Evolutionary conservation across 2,113 vertebrate genomes (phyloP), one percentile per base, ranked within the genome.

Genomic region (Leptocoma aspasia): DNA sequence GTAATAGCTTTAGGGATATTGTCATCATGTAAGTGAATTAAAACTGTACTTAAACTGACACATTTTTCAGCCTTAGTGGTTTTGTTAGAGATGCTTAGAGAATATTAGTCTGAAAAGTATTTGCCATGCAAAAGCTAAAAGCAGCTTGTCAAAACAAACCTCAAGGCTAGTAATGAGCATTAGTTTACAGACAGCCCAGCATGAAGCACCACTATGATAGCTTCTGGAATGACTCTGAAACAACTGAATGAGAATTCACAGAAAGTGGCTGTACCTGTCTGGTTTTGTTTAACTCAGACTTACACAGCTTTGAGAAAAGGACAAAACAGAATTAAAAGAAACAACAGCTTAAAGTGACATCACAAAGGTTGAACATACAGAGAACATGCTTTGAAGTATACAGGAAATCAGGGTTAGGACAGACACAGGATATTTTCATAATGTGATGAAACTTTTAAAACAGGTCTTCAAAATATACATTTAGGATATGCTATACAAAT

Each of bases 251-350:
- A 65, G 50, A 78, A 83, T 92, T 94, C 90, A 90, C 60, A 47
- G 56, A 87, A 97, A 94, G 93, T 93, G 94, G 81, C 95, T 97
- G 98, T 99, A 99, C 99, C 99, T 99, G 97, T 97, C 98, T 99
- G 80, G 96, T 97, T 98, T 97, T 98, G 98, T 94, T 97, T 98
- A 98, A 98, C 97, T 98, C 98, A 96, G 96, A 98, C 97, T 98
- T 98, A 98, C 98, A 98, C 72, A 87, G 98, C 98, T 98, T 98
- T 91, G 91, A 94, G 96, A 91, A 97, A 98, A 97, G 97, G 91
- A 98, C 82, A 97, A 97, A 98, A 98, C 85, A 98, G 78, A 98
- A 95, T 97, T 92, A 92, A 85, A 86, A 89, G 94, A 95, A 82
- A 97, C 52, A 95, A 76, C 83, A 93, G 77, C 86, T 91, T 95